Base-by-base conservation (phyloP, 2,888 invertebrate species). In the Pyrrhosoma nymphula region DNA sequence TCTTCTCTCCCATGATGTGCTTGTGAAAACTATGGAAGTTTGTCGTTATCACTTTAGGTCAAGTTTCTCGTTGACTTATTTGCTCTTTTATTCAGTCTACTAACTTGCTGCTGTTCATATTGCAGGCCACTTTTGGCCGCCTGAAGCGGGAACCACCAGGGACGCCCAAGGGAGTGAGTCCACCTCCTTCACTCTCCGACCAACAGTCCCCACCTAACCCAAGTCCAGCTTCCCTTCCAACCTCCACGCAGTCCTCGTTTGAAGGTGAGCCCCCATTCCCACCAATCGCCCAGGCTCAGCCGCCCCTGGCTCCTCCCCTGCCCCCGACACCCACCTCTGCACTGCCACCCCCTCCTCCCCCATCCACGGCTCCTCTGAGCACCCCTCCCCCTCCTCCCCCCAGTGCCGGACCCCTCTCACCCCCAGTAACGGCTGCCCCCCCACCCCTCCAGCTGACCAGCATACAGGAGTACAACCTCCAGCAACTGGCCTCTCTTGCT, bases 381-480 rank as follows among this genome's bases (percentile, higher is more conserved):
- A 96, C 95, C 97, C 97, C 95, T 97, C 97, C 60, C 97, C 97
- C 95, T 96, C 96, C 26, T 96, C 97, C 23, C 95, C 97, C 35
- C 96, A 96, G 60, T 97, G 97, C 91, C 56, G 93, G 95, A 8
- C 95, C 95, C 23, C 56, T 95, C 47, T 95, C 95, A 56, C 95
- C 95, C 91, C 89, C 75, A 0, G 63, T 47, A 26, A 96, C 97
- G 95, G 96, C 97, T 95, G 96, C 97, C 69, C 96, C 97, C 96
- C 96, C 97, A 96, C 96, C 97, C 60, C 97, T 97, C 55, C 97
- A 97, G 95, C 97, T 98, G 95, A 97, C 98, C 23, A 98, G 98
- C 96, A 98, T 99, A 97, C 98, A 98, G 95, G 99, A 99, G 97
- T 99, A 99, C 96, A 99, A 99, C 97, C 97, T 99, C 96, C 98